Percentiles rank a stretch among this genome's conserved stretches.
These are phyloP conservation scores for Onthophagus sagittarius DNA, from an alignment of 2,888 invertebrate genomes.

Conservation along the genomic window DNA sequence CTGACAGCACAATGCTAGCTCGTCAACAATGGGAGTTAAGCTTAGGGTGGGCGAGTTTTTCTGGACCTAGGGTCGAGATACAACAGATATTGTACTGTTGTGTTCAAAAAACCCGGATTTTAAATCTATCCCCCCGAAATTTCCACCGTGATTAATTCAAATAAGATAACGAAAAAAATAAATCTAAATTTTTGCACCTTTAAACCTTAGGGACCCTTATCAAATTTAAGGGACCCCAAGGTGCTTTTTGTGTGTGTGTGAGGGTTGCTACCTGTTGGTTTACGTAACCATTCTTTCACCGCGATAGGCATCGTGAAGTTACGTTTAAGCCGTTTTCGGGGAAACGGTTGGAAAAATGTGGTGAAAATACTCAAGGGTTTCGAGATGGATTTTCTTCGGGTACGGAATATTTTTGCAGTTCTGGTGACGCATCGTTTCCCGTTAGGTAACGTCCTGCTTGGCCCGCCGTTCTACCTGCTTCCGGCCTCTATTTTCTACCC, in stretches of 20 bases:
- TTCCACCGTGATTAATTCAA: too few relatives aligned
- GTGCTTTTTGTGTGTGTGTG: neutral
- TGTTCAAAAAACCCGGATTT: neutral
- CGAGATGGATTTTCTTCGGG: neutral
- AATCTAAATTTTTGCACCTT: too few relatives aligned
- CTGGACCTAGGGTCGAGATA: neutral
- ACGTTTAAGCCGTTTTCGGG: neutral
- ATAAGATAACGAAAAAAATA: too few relatives aligned
- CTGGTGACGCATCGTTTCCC: constrained; percentile 31
- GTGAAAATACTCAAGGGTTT: neutral
- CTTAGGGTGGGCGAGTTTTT: constrained; percentile 24
- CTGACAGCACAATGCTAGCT: constrained; percentile 30
- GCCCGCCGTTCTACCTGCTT: neutral
- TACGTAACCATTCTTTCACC: neutral
- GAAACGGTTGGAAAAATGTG: neutral
- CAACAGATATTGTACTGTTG: neutral
- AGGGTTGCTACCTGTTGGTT: constrained; percentile 5
- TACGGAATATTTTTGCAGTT: constrained; percentile 33
- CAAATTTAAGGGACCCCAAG: constrained; percentile 1
- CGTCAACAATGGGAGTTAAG: constrained; percentile 24
- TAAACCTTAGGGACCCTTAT: neutral
- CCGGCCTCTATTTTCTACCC: constrained; percentile 5
- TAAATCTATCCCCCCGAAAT: neutral
- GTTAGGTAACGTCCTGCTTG: constrained; percentile 23
- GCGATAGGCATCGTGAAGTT: neutral